A percentile compares a stretch with the other conserved stretches of the same genome.
Evolutionary conservation across 2,797 vertebrate genomes (phyloP).

Genomic region (Falco biarmicus): DNA sequence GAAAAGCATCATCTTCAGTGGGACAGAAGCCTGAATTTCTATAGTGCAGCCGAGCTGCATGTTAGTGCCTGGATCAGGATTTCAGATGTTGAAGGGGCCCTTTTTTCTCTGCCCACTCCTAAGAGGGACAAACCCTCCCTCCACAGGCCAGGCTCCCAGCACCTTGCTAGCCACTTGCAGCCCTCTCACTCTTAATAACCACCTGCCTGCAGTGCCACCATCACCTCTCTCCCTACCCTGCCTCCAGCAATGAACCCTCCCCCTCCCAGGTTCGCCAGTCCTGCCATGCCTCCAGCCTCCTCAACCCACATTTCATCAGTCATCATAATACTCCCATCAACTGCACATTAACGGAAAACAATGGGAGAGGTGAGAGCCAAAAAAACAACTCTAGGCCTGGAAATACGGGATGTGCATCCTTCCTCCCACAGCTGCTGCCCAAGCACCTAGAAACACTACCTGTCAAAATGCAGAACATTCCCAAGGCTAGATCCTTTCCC

Average conservation of each 20-base stretch:
- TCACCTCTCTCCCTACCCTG: not conserved
- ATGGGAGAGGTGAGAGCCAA: not conserved
- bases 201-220: not conserved
- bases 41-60: not conserved
- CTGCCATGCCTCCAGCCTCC: not conserved
- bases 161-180: not conserved
- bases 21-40: not conserved
- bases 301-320: not conserved
- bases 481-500: slow-evolving; percentile 23
- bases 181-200: not conserved
- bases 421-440: not conserved
- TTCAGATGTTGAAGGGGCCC: not conserved
- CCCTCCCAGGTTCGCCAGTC: not conserved
- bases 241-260: not conserved
- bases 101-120: not conserved
- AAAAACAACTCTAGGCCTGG: not conserved
- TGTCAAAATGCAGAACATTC: not conserved
- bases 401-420: not conserved
- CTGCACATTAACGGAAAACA: not conserved
- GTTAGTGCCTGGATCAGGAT: not conserved
- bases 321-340: not conserved
- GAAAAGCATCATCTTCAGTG: not conserved
- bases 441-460: not conserved
- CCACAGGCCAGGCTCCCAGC: not conserved
- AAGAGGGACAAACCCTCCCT: not conserved